A percentile compares a stretch with the other conserved stretches of the same genome.
Evolutionary conservation across 92 coral and sea anemone genomes (phyloP).

Genomic region (Galaxea fascicularis): DNA sequence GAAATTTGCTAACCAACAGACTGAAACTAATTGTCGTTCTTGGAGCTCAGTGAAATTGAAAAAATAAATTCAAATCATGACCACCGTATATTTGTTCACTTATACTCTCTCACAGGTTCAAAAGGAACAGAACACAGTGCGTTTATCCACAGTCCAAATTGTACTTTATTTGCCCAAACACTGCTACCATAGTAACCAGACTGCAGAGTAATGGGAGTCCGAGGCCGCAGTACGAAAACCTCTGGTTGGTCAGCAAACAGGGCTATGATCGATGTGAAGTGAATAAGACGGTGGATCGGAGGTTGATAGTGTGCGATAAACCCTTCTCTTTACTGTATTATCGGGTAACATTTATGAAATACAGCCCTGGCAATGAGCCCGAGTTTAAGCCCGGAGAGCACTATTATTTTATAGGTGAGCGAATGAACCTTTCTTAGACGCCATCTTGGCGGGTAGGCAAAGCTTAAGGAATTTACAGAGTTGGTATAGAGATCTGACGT

Average conservation of each 20-base stretch:
- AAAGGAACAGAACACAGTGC: conserved; percentile 49
- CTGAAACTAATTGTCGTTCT: no score
- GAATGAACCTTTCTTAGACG: no score
- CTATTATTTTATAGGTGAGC: conserved; percentile 83
- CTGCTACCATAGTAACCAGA: conserved; percentile 54
- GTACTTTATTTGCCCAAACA: conserved; percentile 77
- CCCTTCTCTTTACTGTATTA: conserved; percentile 53
- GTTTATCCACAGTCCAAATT: conserved; percentile 68
- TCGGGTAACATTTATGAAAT: conserved; percentile 46
- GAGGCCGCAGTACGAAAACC: conserved; percentile 73
- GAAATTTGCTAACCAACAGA: no score
- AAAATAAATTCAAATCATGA: no score
- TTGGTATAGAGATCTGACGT: no score
- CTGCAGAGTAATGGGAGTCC: neutral
- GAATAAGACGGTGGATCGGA: conserved; percentile 27
- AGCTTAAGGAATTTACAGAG: no score
- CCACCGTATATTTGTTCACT: neutral
- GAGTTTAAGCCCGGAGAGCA: conserved; percentile 66
- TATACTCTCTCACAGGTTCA: conserved; percentile 42
- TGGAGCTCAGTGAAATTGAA: no score
- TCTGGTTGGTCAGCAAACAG: conserved; percentile 72
- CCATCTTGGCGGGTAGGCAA: no score
- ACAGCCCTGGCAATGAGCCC: conserved; percentile 47
- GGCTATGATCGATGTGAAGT: conserved; percentile 74
- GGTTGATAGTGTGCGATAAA: conserved; percentile 58